Evolutionary conservation across 2,888 invertebrate genomes (phyloP).

Genomic region (Synergus gifuensis): DNA sequence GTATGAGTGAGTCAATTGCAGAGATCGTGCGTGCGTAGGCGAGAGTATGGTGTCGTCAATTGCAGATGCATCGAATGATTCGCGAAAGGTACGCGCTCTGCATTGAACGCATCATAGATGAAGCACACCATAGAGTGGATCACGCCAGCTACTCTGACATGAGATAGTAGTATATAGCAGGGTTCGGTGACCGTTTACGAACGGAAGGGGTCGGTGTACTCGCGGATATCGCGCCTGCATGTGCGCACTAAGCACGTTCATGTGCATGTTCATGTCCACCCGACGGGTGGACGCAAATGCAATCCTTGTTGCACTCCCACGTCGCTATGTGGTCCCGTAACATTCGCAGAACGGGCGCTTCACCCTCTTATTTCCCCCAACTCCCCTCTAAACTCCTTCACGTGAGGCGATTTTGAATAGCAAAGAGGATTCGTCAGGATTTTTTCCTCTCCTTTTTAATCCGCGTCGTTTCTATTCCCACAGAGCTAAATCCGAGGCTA

Average conservation of each 20-base stretch:
- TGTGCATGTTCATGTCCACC: constrained; percentile 61
- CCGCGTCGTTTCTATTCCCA: constrained; percentile 1
- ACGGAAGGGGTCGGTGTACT: constrained; percentile 75
- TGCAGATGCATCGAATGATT: constrained; percentile 47
- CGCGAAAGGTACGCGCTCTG: constrained; percentile 52
- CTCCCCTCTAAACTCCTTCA: constrained; percentile 13
- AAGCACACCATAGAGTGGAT: constrained; percentile 50
- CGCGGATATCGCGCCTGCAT: constrained; percentile 63
- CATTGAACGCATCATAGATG: constrained; percentile 51
- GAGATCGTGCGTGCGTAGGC: constrained; percentile 34
- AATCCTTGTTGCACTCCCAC: constrained; percentile 75
- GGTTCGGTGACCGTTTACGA: constrained; percentile 74
- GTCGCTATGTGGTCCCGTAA: constrained; percentile 77
- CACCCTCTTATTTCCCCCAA: constrained; percentile 1
- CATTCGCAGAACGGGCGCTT: constrained; percentile 72
- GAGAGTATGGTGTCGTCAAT: constrained; percentile 54
- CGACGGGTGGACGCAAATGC: constrained; percentile 64
- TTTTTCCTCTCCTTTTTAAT: constrained; percentile 4
- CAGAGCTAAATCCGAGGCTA: background rate
- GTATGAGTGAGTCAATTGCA: constrained; percentile 46
- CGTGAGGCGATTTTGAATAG: constrained; percentile 26
- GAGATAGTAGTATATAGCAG: constrained; percentile 49
- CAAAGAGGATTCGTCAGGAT: background rate
- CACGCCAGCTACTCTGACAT: constrained; percentile 44
- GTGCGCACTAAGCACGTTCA: constrained; percentile 60